Evolutionary conservation across 2,888 invertebrate species (phyloP).

Genomic region (Dicyrtomina minuta): DNA sequence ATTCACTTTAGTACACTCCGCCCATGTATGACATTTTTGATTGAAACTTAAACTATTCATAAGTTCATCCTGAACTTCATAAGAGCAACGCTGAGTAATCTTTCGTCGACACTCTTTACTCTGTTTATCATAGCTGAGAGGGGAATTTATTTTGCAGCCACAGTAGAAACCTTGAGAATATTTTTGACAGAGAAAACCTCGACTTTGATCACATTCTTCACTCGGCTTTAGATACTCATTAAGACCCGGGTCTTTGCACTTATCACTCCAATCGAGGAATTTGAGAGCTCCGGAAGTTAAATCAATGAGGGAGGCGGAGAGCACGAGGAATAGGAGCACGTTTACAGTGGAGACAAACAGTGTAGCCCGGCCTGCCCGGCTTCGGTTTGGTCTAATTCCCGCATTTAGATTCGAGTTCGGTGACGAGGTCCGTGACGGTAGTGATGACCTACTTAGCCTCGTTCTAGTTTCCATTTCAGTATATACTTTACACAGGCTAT

Average conservation of each 20-base stretch:
- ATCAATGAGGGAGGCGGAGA: neutral
- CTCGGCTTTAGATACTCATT: neutral
- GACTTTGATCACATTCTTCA: neutral
- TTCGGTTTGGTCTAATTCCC: no score
- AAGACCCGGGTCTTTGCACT: neutral
- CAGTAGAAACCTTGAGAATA: slow-evolving; percentile 28
- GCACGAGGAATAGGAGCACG: neutral
- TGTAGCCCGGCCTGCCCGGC: no score
- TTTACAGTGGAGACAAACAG: neutral
- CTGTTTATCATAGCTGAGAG: slow-evolving; percentile 19
- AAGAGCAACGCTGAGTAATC: slow-evolving; percentile 4
- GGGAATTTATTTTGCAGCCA: slow-evolving; percentile 20
- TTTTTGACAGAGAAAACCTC: slow-evolving; percentile 23
- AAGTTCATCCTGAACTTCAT: neutral
- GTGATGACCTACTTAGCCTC: no score
- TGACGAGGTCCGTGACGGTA: no score
- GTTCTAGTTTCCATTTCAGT: no score
- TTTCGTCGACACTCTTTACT: slow-evolving; percentile 31
- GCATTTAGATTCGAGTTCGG: no score
- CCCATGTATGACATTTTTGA: slow-evolving; percentile 32
- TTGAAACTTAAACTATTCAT: slow-evolving; percentile 15
- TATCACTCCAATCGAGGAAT: slow-evolving; percentile 2
- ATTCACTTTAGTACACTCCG: slow-evolving; percentile 25
- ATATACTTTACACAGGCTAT: no score
- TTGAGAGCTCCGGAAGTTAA: neutral